A percentile compares a stretch with the other conserved stretches of the same genome.
Conservation (phyloP, 1,140 invertebrate species). For the Drosophila albomicans region DNA sequence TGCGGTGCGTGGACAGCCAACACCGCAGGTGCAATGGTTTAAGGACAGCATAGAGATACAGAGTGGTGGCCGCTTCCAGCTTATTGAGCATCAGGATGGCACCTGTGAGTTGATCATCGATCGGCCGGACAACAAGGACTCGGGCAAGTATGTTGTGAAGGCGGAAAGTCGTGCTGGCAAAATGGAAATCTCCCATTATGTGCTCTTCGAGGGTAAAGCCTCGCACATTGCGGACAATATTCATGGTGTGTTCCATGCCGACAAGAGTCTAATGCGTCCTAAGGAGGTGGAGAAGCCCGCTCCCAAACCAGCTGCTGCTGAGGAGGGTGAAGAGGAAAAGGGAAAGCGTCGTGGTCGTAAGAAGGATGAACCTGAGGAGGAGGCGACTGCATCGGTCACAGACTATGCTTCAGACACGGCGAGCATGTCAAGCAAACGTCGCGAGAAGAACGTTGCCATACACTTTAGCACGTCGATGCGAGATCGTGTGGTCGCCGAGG, state of each 20-base stretch:
- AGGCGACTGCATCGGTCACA: slow-evolving; percentile 59
- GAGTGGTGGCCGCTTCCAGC: slow-evolving; percentile 65
- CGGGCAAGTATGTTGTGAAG: slow-evolving; percentile 78
- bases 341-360: slow-evolving; percentile 64
- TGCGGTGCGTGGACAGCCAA: slow-evolving; percentile 90
- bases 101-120: slow-evolving; percentile 77
- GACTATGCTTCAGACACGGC: slow-evolving; percentile 73
- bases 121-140: slow-evolving; percentile 74
- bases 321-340: slow-evolving; percentile 53
- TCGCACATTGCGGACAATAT: slow-evolving; percentile 82
- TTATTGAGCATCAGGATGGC: slow-evolving; percentile 77
- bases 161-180: slow-evolving; percentile 81
- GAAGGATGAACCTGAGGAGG: slow-evolving; percentile 62
- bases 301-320: slow-evolving; percentile 24
- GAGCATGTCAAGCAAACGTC: slow-evolving; percentile 75
- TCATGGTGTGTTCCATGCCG: slow-evolving; percentile 83
- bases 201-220: slow-evolving; percentile 75
- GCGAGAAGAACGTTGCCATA: slow-evolving; percentile 80
- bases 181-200: slow-evolving; percentile 76
- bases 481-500: slow-evolving; percentile 91
- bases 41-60: slow-evolving; percentile 90
- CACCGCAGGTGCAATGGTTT: slow-evolving; percentile 93
- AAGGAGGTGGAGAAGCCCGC: slow-evolving; percentile 72
- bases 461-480: slow-evolving; percentile 86
- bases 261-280: slow-evolving; percentile 73